These are phyloP conservation scores for Enteromius anoplus DNA, from an alignment of 2,797 vertebrate genomes.

Conservation along the genomic window DNA sequence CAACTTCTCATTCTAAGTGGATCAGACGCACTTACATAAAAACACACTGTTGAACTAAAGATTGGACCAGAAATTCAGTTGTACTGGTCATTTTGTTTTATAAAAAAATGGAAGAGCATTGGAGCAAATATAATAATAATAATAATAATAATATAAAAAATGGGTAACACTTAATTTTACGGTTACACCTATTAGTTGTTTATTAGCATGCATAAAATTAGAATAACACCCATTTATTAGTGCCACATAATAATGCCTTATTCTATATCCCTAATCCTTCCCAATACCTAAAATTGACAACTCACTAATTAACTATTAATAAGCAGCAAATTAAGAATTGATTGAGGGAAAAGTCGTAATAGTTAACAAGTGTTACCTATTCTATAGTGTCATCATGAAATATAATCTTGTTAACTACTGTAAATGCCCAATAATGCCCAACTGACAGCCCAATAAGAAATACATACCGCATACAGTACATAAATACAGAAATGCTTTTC, in stretches of 20 bases:
- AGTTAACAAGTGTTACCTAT: no score
- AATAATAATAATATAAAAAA: neutral
- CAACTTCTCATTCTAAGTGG: conserved; percentile 11
- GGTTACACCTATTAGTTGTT: no score
- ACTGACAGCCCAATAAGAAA: neutral
- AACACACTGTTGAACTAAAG: neutral
- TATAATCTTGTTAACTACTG: neutral
- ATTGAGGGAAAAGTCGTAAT: no score
- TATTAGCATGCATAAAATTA: no score
- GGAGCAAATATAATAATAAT: neutral
- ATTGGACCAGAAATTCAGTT: neutral
- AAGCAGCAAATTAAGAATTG: no score
- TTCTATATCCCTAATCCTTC: no score
- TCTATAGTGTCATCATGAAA: neutral
- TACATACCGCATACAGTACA: neutral
- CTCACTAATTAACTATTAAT: no score
- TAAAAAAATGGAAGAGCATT: neutral
- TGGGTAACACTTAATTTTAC: no score
- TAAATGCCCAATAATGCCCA: no score
- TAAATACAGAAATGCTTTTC: conserved; percentile 1
- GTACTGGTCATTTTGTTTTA: neutral
- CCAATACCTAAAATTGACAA: no score
- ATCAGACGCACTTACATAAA: conserved; percentile 19
- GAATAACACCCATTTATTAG: no score
- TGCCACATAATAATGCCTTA: no score